These are phyloP conservation scores for Phenganax subtilis DNA, from an alignment of 92 coral and sea anemone genomes.

Conservation along the genomic window DNA sequence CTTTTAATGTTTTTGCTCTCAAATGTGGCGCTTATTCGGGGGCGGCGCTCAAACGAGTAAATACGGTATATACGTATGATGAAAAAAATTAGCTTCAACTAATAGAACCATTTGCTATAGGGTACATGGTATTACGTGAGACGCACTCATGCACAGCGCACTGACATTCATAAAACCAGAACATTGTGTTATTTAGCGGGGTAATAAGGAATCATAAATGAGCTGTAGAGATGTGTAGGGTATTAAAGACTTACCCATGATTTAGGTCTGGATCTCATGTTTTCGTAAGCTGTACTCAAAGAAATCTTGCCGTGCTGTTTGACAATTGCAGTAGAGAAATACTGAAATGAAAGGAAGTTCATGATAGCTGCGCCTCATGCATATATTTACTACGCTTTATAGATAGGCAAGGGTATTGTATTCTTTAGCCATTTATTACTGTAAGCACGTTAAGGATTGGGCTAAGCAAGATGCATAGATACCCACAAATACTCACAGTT, in stretches of 20 bases:
- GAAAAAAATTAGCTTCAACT: too few species aligned
- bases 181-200: too few species aligned
- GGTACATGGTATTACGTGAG: too few species aligned
- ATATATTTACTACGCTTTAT: background rate
- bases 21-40: too few species aligned
- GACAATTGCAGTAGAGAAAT: conserved; percentile 62
- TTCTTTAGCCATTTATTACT: background rate
- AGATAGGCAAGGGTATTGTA: background rate
- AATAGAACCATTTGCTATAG: too few species aligned
- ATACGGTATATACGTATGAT: too few species aligned
- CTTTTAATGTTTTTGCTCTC: too few species aligned
- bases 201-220: too few species aligned
- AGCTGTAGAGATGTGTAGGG: too few species aligned
- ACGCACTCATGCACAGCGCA: too few species aligned
- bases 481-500: conserved; percentile 66
- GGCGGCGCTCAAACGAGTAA: too few species aligned
- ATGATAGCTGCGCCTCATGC: background rate
- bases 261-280: conserved; percentile 63
- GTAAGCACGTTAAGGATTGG: background rate
- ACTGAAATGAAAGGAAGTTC: conserved; percentile 44
- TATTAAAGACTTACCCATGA: conserved; percentile 70
- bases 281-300: conserved; percentile 35
- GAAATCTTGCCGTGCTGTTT: conserved; percentile 43
- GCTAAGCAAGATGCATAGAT: background rate
- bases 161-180: too few species aligned